A percentile compares a stretch with the other conserved stretches of the same genome.
phyloP scores from a whole-genome alignment of 2,113 vertebrate species.

The Zonotrichia leucophrys region DNA sequence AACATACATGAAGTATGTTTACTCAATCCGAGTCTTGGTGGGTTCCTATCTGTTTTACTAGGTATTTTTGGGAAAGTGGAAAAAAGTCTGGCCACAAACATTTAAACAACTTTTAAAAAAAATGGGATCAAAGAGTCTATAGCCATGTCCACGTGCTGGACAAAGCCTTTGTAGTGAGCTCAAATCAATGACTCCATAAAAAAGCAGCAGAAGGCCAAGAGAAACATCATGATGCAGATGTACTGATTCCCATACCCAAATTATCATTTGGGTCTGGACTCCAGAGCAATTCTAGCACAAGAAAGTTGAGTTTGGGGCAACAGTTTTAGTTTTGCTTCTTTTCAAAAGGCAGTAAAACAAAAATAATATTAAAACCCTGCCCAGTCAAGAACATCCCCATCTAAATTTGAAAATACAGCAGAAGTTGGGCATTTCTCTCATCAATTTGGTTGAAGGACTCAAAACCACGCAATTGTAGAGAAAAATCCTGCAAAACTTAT shows the following conservation, averaged over 20 bases:
- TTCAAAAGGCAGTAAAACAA: background rate
- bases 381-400: background rate
- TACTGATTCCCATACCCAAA: background rate
- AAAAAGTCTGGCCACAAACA: background rate
- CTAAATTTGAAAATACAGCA: background rate
- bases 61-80: background rate
- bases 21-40: fast-evolving
- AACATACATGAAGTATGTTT: background rate
- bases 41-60: background rate
- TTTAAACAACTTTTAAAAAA: background rate
- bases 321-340: background rate
- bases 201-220: background rate
- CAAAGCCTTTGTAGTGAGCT: background rate
- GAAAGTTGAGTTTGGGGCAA: background rate
- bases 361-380: background rate
- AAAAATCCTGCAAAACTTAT: background rate
- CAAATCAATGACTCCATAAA: background rate
- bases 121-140: background rate
- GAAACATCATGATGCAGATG: background rate
- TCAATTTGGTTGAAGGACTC: background rate
- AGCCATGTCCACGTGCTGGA: background rate
- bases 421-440: background rate
- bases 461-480: background rate
- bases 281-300: background rate
- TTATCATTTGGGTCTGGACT: background rate